Conservation (phyloP, 2,797 vertebrate species). For the Siniperca scherzeri region DNA sequence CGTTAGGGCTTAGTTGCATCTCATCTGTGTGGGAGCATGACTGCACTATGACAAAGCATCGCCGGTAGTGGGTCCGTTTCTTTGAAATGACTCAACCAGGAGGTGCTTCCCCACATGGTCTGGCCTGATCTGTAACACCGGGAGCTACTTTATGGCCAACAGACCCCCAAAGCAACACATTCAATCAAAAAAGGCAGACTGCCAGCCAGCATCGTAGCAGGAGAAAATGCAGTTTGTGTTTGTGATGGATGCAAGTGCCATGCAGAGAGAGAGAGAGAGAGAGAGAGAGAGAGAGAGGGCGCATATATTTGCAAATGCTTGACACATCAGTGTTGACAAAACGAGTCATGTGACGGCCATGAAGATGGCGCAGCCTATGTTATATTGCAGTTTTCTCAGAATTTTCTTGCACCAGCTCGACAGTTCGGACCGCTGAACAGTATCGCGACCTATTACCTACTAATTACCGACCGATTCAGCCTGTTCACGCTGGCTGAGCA, state of each 20-base stretch:
- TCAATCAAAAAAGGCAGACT: constrained; percentile 49
- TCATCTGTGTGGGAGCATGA: constrained; percentile 59
- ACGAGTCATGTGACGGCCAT: constrained; percentile 84
- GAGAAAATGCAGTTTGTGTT: constrained; percentile 61
- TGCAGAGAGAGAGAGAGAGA: constrained; percentile 15
- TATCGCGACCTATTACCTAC: constrained; percentile 47
- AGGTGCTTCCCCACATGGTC: constrained; percentile 73
- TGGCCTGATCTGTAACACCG: constrained; percentile 62
- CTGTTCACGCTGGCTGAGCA: constrained; percentile 27
- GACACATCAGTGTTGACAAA: constrained; percentile 85
- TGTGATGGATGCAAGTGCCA: constrained; percentile 70
- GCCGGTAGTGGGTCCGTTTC: constrained; percentile 57
- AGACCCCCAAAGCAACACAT: constrained; percentile 51
- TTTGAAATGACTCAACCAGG: constrained; percentile 77
- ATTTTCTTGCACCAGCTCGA: constrained; percentile 51
- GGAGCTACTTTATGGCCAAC: constrained; percentile 57
- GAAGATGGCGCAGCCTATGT: constrained; percentile 86
- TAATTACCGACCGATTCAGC: constrained; percentile 57
- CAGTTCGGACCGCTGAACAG: constrained; percentile 34
- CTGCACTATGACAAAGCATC: constrained; percentile 78
- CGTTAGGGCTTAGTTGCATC: constrained; percentile 35
- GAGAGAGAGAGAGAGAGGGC: constrained; percentile 36
- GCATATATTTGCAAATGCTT: constrained; percentile 74
- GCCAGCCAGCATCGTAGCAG: constrained; percentile 24
- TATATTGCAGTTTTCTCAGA: constrained; percentile 66